phyloP scores from a whole-genome alignment of 2,888 invertebrate genomes.

The Drosophila atroscutellata region DNA sequence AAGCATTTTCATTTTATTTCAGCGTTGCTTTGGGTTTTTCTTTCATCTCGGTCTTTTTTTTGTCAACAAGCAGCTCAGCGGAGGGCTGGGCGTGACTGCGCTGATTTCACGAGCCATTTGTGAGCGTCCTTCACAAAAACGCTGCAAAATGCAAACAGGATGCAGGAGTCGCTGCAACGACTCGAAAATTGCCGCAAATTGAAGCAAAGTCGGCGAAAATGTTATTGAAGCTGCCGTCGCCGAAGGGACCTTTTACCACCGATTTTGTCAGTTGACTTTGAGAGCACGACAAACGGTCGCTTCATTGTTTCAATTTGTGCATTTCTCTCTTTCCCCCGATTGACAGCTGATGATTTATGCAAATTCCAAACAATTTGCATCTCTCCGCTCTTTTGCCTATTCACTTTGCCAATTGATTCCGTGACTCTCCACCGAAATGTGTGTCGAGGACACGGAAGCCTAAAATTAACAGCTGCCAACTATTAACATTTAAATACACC shows the following conservation, averaged over 20 bases:
- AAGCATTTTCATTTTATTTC: conserved; percentile 51
- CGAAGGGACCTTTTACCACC: conserved; percentile 17
- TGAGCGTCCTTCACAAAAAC: conserved; percentile 50
- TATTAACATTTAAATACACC: conserved; percentile 14
- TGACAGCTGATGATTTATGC: conserved; percentile 72
- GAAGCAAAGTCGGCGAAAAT: conserved; percentile 58
- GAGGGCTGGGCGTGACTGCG: conserved; percentile 39
- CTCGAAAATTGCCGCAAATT: conserved; percentile 64
- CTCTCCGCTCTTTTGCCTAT: conserved; percentile 37
- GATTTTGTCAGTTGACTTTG: conserved; percentile 10
- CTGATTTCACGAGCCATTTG: conserved; percentile 71
- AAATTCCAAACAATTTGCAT: conserved; percentile 58
- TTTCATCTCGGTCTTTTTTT: conserved; percentile 26
- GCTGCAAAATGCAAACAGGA: conserved; percentile 29
- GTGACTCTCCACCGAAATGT: conserved; percentile 57
- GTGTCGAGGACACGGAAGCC: conserved; percentile 63
- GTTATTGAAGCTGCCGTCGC: conserved; percentile 47
- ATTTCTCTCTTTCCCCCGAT: conserved; percentile 40
- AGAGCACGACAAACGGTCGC: conserved; percentile 35
- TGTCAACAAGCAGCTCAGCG: conserved; percentile 42
- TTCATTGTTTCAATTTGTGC: conserved; percentile 73
- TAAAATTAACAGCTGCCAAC: conserved; percentile 44
- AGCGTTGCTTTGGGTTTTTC: conserved; percentile 36
- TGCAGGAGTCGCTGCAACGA: conserved; percentile 30
- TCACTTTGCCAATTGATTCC: conserved; percentile 72